Evolutionary conservation across 1,140 invertebrate species (phyloP).

Genomic region (Linepithema humile): DNA sequence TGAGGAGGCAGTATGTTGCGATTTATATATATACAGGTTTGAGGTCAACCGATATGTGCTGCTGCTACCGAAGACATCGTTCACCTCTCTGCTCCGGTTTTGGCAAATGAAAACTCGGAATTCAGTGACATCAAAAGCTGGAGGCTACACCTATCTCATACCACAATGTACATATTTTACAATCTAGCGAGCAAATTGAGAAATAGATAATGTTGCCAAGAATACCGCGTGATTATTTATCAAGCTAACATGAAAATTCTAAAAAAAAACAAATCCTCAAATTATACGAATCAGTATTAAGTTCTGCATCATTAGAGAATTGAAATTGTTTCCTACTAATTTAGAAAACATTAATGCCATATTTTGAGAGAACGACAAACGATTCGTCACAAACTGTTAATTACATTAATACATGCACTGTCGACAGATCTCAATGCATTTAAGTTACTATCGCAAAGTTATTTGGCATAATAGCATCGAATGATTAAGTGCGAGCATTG

Average conservation of each 20-base stretch:
- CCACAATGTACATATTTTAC: constrained; percentile 32
- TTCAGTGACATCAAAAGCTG: constrained; percentile 35
- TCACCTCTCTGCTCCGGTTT: constrained; percentile 29
- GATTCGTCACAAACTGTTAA: no score
- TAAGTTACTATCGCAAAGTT: constrained; percentile 13
- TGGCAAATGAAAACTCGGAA: constrained; percentile 38
- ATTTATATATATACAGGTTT: constrained; percentile 78
- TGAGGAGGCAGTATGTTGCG: constrained; percentile 79
- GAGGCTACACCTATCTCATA: constrained; percentile 9
- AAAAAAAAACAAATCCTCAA: not conserved
- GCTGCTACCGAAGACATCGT: constrained; percentile 51
- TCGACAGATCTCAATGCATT: not conserved
- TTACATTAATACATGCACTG: not conserved
- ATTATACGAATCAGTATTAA: not conserved
- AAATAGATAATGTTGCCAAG: not conserved
- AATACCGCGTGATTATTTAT: not conserved
- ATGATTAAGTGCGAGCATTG: constrained; percentile 46
- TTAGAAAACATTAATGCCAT: not conserved
- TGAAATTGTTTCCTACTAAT: not conserved
- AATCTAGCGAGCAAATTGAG: not conserved
- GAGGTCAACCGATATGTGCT: constrained; percentile 75
- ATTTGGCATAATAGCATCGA: constrained; percentile 31
- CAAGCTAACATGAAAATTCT: not conserved
- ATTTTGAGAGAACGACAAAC: not conserved
- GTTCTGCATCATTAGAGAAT: not conserved